Evolutionary conservation across 2,113 vertebrate genomes (phyloP), one percentile per base, ranked within the genome.

Genomic region (Paralichthys olivaceus): DNA sequence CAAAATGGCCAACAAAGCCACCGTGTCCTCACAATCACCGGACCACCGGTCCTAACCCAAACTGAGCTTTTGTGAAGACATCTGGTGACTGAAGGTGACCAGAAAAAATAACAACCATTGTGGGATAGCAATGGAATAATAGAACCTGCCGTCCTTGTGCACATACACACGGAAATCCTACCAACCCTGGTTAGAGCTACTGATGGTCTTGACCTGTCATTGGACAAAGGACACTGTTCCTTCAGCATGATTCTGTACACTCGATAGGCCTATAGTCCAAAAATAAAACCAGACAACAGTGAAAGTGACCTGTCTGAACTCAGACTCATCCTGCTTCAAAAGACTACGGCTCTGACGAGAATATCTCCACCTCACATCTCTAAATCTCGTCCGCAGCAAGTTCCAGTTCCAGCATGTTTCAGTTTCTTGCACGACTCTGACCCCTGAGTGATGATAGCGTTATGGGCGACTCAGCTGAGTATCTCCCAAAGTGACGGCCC

Each of bases 231-330:
- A 22, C 19, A 5, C 28, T 49, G 45, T 19, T 19, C 45, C 45
- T 19, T 19, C 15, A 49, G 45, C 5, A 6, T 2, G 45, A 20
- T 49, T 49, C 45, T 40, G 37, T 40, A 19, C 15, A 49, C 1
- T 19, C 11, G 32, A 61, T 14, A n/a, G 59, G 19, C 19, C 57
- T 32, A 9, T 4, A 4, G 37, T 45, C 70, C 56, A 40, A 56
- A 83, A 84, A 83, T 72, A 84, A 82, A 83, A 25, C 15, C 60
- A 57, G 65, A 23, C 58, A 28, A 12, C 63, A 60, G 34, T 53
- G 60, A 80, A 72, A 69, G 40, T 80, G 69, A 81, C 72, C 81
- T 73, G 63, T n/a, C 29, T 72, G 58, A 60, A 70, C 64, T 73
- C 40, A 71, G 4, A 60, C 4, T 26, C 54, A 76, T 61, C 54